A percentile compares a stretch with the other conserved stretches of the same genome.
These are phyloP conservation scores for Parasteatoda lunata DNA, from an alignment of 2,888 invertebrate genomes.

Conservation along the genomic window DNA sequence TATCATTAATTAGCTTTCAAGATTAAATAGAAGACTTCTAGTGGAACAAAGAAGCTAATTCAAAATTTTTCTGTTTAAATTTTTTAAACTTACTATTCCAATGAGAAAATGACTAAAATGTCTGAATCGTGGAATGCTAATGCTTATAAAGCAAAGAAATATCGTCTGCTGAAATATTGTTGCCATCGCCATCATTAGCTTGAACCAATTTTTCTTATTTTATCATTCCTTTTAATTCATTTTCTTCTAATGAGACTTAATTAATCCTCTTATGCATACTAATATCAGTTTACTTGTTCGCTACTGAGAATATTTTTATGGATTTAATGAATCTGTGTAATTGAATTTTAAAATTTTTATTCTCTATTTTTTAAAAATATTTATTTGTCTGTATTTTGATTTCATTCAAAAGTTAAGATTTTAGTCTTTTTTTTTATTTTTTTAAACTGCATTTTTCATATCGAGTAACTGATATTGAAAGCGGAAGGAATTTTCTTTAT, in stretches of 20 bases:
- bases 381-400: too few species aligned
- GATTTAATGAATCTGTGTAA: background rate
- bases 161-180: background rate
- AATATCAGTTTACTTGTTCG: background rate
- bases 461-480: too few species aligned
- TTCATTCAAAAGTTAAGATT: too few species aligned
- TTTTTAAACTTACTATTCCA: too few species aligned
- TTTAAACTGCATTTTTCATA: too few species aligned
- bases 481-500: too few species aligned
- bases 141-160: too few species aligned
- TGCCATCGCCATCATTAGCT: background rate
- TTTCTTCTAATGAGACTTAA: conserved; percentile 1
- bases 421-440: too few species aligned
- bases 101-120: background rate
- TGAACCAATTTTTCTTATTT: background rate
- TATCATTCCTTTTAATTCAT: background rate
- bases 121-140: background rate
- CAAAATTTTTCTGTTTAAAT: too few species aligned
- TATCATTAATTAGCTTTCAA: too few species aligned
- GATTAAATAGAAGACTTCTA: too few species aligned
- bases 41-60: too few species aligned
- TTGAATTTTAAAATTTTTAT: background rate
- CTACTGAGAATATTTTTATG: background rate
- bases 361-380: background rate
- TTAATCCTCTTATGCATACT: background rate